Percentiles rank a stretch among this genome's conserved stretches.
Evolutionary conservation across 2,797 vertebrate species (phyloP).

Genomic region (Hydrolagus colliei): DNA sequence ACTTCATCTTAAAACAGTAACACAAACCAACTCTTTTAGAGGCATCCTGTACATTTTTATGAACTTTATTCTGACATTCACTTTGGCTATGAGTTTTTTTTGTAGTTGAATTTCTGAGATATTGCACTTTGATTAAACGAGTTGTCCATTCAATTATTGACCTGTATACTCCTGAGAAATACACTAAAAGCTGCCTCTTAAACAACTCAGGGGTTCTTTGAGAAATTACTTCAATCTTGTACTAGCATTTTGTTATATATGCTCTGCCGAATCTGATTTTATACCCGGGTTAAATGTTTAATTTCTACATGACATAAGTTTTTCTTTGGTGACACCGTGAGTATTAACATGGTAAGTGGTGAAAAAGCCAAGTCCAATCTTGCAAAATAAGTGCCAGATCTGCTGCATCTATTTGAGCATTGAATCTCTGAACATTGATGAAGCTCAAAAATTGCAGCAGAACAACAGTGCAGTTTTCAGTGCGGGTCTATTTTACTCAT

Average conservation of each 20-base stretch:
- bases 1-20: background rate
- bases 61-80: background rate
- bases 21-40: background rate
- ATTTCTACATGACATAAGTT: background rate
- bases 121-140: background rate
- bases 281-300: background rate
- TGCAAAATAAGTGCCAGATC: slow-evolving; percentile 8
- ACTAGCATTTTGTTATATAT: background rate
- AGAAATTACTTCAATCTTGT: background rate
- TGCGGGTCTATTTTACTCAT: background rate
- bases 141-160: background rate
- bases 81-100: background rate
- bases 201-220: background rate
- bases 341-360: background rate
- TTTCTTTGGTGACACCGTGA: background rate
- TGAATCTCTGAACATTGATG: background rate
- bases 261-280: background rate
- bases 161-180: background rate
- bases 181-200: background rate
- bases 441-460: background rate
- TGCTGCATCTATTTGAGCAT: background rate
- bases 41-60: background rate
- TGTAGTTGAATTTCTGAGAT: background rate
- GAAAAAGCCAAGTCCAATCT: background rate
- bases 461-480: background rate